A percentile compares a stretch with the other conserved stretches of the same genome.
These are phyloP conservation scores for Aromia moschata DNA, from an alignment of 2,888 invertebrate species.

Conservation along the genomic window DNA sequence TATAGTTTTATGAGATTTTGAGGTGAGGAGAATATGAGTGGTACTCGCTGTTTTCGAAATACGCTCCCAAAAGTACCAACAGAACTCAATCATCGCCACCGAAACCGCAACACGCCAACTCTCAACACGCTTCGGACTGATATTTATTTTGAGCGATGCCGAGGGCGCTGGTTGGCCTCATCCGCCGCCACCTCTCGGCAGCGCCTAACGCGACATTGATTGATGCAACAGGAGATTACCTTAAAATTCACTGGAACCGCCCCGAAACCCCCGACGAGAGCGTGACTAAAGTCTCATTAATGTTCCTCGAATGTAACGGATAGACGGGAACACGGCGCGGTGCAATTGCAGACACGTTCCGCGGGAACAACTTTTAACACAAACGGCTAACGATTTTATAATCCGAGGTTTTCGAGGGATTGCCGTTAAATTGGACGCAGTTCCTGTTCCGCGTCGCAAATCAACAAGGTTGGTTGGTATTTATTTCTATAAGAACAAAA, in stretches of 20 bases:
- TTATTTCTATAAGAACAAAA: too few relatives aligned
- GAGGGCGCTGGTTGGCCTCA: neutral
- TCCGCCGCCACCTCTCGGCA: constrained; percentile 19
- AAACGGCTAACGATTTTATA: constrained; percentile 10
- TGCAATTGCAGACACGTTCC: constrained; percentile 19
- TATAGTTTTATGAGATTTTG: too few relatives aligned
- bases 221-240: constrained; percentile 47
- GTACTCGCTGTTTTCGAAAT: too few relatives aligned
- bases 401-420: constrained; percentile 5
- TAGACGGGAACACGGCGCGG: too few relatives aligned
- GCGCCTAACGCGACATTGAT: constrained; percentile 41
- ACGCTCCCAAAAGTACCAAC: too few relatives aligned
- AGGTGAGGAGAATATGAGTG: too few relatives aligned
- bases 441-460: constrained; percentile 8
- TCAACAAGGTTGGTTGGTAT: too few relatives aligned
- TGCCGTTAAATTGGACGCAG: constrained; percentile 5
- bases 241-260: constrained; percentile 41
- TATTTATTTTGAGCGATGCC: constrained; percentile 27
- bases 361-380: neutral
- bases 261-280: constrained; percentile 31
- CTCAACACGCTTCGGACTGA: too few relatives aligned
- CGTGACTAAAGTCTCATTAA: constrained; percentile 34
- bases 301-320: constrained; percentile 23
- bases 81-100: too few relatives aligned
- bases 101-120: too few relatives aligned